Evolutionary conservation across 37 sponge, comb jelly and placozoan genomes (phyloP).

Genomic region (Haliclona indistincta): DNA sequence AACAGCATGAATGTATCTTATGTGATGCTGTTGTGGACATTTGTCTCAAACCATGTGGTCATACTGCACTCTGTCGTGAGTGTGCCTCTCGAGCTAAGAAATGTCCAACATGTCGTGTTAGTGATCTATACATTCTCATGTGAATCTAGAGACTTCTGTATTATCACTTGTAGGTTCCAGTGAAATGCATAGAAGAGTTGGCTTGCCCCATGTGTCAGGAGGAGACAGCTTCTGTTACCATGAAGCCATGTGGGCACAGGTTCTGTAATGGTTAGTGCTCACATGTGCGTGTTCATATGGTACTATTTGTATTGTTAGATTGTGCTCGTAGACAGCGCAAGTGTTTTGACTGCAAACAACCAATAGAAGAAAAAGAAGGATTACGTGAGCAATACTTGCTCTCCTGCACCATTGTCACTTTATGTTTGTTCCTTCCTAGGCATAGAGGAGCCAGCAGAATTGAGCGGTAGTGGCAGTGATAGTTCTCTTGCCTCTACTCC

Average conservation of each 20-base stretch:
- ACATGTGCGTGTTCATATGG: not conserved
- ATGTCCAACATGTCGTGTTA: slow-evolving; percentile 81
- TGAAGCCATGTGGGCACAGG: slow-evolving; percentile 81
- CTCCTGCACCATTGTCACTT: no score
- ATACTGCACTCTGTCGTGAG: slow-evolving; percentile 60
- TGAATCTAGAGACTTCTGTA: not conserved
- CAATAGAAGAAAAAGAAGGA: slow-evolving; percentile 51
- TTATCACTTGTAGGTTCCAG: slow-evolving; percentile 29
- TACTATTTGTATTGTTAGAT: slow-evolving; percentile 9
- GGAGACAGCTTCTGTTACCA: slow-evolving; percentile 56
- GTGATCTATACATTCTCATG: not conserved
- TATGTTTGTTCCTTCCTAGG: not conserved
- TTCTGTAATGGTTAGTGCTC: slow-evolving; percentile 69
- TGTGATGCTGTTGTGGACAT: slow-evolving; percentile 71
- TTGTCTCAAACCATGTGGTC: slow-evolving; percentile 78
- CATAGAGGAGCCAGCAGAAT: not conserved
- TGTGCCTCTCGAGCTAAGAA: slow-evolving; percentile 76
- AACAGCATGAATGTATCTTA: slow-evolving; percentile 54
- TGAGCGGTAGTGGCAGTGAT: not conserved
- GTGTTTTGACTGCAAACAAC: slow-evolving; percentile 57
- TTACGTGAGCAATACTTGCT: slow-evolving; percentile 22
- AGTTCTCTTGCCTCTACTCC: not conserved
- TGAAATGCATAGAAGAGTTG: slow-evolving; percentile 28
- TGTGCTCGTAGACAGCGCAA: slow-evolving; percentile 57
- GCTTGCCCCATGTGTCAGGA: slow-evolving; percentile 72